phyloP scores from a whole-genome alignment of 1,140 invertebrate genomes.

The Calosoma granatense region DNA sequence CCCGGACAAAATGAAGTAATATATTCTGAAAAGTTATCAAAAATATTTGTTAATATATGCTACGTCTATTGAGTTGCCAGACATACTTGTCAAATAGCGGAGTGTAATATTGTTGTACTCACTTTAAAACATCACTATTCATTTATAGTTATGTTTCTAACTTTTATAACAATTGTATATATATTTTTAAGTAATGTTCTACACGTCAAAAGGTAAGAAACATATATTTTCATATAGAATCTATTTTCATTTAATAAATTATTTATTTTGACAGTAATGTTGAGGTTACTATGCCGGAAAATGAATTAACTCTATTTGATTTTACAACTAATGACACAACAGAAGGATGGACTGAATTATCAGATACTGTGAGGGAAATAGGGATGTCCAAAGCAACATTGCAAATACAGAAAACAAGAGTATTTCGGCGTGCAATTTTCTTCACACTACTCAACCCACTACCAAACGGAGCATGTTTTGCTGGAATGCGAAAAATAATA shows the following conservation, averaged over 20 bases:
- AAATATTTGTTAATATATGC: too few relatives aligned
- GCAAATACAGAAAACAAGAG: conserved; percentile 44
- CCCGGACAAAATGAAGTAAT: too few relatives aligned
- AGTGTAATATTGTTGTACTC: too few relatives aligned
- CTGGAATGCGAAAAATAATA: conserved; percentile 40
- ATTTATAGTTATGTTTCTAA: not conserved
- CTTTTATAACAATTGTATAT: not conserved
- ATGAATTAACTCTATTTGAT: not conserved
- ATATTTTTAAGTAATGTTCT: not conserved
- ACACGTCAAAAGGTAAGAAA: not conserved
- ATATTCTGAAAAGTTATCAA: too few relatives aligned
- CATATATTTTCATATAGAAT: too few relatives aligned
- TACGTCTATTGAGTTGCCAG: too few relatives aligned
- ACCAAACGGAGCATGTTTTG: conserved; percentile 58
- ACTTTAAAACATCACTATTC: not conserved
- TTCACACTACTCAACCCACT: conserved; percentile 58
- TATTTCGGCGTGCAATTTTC: conserved; percentile 51
- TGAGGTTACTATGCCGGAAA: not conserved
- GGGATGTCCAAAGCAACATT: conserved; percentile 56
- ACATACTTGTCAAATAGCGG: too few relatives aligned
- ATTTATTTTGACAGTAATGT: not conserved
- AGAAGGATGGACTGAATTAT: conserved; percentile 48
- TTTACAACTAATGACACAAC: not conserved
- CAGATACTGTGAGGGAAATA: conserved; percentile 50
- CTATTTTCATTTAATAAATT: too few relatives aligned